Base-by-base conservation (phyloP, 2,113 vertebrate species). In the Xiphorhynchus elegans region DNA sequence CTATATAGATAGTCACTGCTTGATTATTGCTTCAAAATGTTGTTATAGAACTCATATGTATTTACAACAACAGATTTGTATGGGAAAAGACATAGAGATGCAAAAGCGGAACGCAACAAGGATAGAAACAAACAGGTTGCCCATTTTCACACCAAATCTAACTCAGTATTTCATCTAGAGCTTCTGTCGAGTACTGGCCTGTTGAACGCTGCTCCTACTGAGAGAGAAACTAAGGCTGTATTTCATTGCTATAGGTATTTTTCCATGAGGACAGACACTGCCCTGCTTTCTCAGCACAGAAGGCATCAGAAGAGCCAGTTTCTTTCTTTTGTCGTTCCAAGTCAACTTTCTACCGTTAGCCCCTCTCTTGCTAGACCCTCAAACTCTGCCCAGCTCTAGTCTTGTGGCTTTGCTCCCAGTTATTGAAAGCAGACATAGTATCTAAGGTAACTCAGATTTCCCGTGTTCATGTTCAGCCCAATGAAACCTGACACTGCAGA, bases 381-480 rank as follows among this genome's bases (percentile, higher is more conserved):
- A 6, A 4, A 20, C 33, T 81, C 66, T 78, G 72, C 47, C 64
- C 55, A 14, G 21, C 25, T 62, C 37, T 46, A 26, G 21, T 18
- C 78, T 18, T 37, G 37, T 25, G 44, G 49, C 37, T 35, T 66
- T 79, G 83, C 35, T 31, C 33, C 35, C 44, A 17, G 39, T 7
- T 63, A 35, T 9, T 5, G 2, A 58, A 53, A 40, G 26, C n/a
- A 33, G 26, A 39, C 2, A 0, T 23, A n/a, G 10, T 18, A 11
- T 37, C 67, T 44, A 14, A 63, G 82, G 40, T 23, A 69, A 64
- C 33, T 44, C 37, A 37, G 0, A 10, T 17, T 39, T n/a, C 44
- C 56, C 17, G 25, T 1, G 0, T 24, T 40, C 44, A 14, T 2
- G 0, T 70, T 35, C 25, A 69, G 37, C 60, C 10, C 42, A 31